Evolutionary conservation across 2,888 invertebrate genomes (phyloP).

Genomic region (Melanostoma mellinum): DNA sequence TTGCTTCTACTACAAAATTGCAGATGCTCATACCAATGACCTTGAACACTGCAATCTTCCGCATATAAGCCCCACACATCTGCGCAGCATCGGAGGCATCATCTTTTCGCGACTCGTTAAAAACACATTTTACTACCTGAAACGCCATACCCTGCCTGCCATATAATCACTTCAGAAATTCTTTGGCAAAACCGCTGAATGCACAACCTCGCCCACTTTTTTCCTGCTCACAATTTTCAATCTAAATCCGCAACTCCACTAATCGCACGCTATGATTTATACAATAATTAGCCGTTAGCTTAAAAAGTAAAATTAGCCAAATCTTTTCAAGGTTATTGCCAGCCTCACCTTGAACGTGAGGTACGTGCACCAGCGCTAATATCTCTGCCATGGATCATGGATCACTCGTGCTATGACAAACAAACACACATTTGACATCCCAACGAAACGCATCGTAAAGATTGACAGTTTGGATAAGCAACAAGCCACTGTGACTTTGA

Average conservation of each 20-base stretch:
- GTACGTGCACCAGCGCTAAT: conserved; percentile 35
- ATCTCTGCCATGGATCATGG: conserved; percentile 50
- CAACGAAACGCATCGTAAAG: conserved; percentile 51
- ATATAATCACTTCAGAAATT: conserved; percentile 8
- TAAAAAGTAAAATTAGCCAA: conserved; percentile 40
- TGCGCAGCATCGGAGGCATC: conserved; percentile 19
- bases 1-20: conserved; percentile 29
- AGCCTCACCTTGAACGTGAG: conserved; percentile 50
- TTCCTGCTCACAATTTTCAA: background rate
- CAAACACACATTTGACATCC: conserved; percentile 25
- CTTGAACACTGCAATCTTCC: conserved; percentile 58
- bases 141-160: conserved; percentile 2
- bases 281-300: conserved; percentile 48
- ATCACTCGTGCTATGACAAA: conserved; percentile 41
- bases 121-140: conserved; percentile 36
- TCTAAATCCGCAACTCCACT: conserved; percentile 5
- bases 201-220: conserved; percentile 44
- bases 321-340: conserved; percentile 48
- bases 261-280: conserved; percentile 42
- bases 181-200: conserved; percentile 7
- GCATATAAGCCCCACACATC: conserved; percentile 30
- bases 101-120: conserved; percentile 35
- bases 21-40: conserved; percentile 33
- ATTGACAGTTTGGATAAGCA: conserved; percentile 60
- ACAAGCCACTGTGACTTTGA: conserved; percentile 21